These are phyloP conservation scores for Yasuhikotakia modesta DNA, from an alignment of 2,797 vertebrate genomes.

Conservation along the genomic window DNA sequence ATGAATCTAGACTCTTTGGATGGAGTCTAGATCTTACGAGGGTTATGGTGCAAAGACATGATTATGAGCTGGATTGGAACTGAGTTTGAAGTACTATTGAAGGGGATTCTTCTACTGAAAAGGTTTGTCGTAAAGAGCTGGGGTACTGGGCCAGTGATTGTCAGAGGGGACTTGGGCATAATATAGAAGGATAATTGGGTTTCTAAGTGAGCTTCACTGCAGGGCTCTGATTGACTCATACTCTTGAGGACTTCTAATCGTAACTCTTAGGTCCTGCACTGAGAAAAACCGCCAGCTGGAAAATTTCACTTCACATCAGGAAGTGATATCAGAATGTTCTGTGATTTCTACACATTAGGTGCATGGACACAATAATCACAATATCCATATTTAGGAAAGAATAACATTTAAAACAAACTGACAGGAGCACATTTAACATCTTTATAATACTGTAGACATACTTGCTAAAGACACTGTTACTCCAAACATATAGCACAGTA, in stretches of 20 bases:
- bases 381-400: neutral
- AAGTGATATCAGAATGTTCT: conserved; percentile 19
- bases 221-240: conserved; percentile 64
- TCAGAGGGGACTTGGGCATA: conserved; percentile 59
- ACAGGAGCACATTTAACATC: neutral
- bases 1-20: too few relatives aligned
- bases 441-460: too few relatives aligned
- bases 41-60: conserved; percentile 40
- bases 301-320: conserved; percentile 39
- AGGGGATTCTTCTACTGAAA: conserved; percentile 71
- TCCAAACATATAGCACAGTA: neutral
- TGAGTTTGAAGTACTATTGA: conserved; percentile 64
- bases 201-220: conserved; percentile 67
- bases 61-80: conserved; percentile 70
- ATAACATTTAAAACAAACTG: neutral
- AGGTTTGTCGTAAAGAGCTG: conserved; percentile 65
- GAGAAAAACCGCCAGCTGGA: conserved; percentile 41
- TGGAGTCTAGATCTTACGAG: conserved; percentile 46
- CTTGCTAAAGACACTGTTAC: neutral
- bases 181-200: conserved; percentile 60
- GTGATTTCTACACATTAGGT: conserved; percentile 7
- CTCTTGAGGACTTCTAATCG: conserved; percentile 59
- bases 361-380: conserved; percentile 4
- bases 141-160: conserved; percentile 57
- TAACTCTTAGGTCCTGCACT: conserved; percentile 45